Evolutionary conservation across 2,888 invertebrate genomes (phyloP).

Genomic region (Tillus elongatus): DNA sequence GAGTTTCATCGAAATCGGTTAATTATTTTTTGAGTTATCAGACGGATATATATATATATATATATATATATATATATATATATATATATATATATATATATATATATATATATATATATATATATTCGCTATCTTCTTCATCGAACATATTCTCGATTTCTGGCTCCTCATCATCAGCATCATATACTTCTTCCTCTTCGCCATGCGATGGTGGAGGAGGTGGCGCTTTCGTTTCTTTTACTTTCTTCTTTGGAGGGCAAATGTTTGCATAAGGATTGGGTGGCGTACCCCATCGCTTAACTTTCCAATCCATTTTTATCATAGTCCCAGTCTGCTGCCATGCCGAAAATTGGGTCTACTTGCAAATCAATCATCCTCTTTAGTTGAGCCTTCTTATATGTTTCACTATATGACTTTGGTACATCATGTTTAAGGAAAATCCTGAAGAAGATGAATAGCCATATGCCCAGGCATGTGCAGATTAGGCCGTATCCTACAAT

Average conservation of each 20-base stretch:
- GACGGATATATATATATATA: too few relatives aligned
- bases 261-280: too few relatives aligned
- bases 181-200: not conserved
- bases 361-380: conserved; percentile 67
- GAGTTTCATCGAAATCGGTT: too few relatives aligned
- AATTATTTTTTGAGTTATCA: too few relatives aligned
- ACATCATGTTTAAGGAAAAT: conserved; percentile 36
- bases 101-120: too few relatives aligned
- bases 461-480: conserved; percentile 48
- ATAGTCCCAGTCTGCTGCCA: conserved; percentile 80
- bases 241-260: too few relatives aligned
- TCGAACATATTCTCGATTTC: not conserved
- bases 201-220: too few relatives aligned
- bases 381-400: conserved; percentile 65
- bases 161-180: not conserved
- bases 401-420: conserved; percentile 63
- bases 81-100: too few relatives aligned
- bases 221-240: too few relatives aligned
- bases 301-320: conserved; percentile 84
- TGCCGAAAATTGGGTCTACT: conserved; percentile 69
- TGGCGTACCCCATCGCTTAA: not conserved
- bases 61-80: too few relatives aligned
- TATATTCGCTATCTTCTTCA: too few relatives aligned
- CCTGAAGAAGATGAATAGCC: conserved; percentile 41
- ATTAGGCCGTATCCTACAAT: conserved; percentile 43